phyloP scores from a whole-genome alignment of 2,113 vertebrate genomes.

The Turnix velox region DNA sequence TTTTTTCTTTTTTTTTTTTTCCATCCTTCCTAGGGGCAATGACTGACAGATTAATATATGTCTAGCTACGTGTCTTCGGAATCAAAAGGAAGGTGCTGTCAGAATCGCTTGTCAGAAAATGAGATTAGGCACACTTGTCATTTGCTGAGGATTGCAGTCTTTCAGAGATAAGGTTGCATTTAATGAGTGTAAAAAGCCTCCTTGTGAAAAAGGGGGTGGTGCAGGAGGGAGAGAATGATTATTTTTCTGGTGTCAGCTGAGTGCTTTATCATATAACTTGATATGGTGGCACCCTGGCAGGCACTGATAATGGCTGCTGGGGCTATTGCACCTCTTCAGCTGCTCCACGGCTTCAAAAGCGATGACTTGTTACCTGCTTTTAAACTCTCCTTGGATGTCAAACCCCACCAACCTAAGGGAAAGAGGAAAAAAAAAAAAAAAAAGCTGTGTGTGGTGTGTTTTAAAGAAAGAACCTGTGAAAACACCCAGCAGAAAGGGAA shows the following conservation, averaged over 20 bases:
- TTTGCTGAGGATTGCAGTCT: constrained; percentile 87
- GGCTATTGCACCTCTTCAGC: constrained; percentile 57
- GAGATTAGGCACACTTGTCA: constrained; percentile 94
- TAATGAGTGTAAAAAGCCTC: constrained; percentile 87
- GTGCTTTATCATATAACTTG: constrained; percentile 72
- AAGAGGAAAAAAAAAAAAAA: constrained; percentile 36
- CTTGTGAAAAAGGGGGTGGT: constrained; percentile 71
- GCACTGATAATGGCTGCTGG: constrained; percentile 69
- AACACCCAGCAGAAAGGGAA: constrained; percentile 49
- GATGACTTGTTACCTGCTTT: constrained; percentile 60
- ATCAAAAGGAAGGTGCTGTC: constrained; percentile 94
- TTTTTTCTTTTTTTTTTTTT: constrained; percentile 47
- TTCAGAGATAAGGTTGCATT: constrained; percentile 90
- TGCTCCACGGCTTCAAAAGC: constrained; percentile 56
- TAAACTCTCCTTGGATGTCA: constrained; percentile 67
- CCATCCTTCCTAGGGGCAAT: constrained; percentile 77
- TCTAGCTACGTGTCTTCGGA: constrained; percentile 92
- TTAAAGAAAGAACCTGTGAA: constrained; percentile 67
- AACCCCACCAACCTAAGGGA: constrained; percentile 58
- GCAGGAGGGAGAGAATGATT: constrained; percentile 60
- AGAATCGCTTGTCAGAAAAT: constrained; percentile 89
- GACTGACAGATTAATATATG: constrained; percentile 99
- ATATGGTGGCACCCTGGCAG: constrained; percentile 69
- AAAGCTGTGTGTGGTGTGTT: constrained; percentile 43
- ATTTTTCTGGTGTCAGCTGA: constrained; percentile 72